phyloP scores from a whole-genome alignment of 2,888 invertebrate genomes.

The Lycaena phlaeas region DNA sequence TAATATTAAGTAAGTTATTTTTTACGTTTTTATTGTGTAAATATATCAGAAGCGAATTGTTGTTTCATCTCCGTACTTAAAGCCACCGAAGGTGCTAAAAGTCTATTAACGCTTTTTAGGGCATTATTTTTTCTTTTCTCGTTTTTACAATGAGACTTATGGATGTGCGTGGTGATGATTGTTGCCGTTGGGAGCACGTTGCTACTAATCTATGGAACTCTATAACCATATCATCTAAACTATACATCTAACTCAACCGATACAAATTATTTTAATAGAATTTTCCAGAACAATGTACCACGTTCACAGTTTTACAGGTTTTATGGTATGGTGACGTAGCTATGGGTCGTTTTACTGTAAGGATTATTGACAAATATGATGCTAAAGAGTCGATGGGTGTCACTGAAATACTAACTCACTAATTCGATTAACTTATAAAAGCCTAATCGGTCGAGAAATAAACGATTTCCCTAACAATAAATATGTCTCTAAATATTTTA shows the following conservation, averaged over 20 bases:
- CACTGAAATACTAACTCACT: not conserved
- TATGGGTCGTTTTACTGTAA: slow-evolving; percentile 40
- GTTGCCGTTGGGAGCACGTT: slow-evolving; percentile 11
- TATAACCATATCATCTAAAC: slow-evolving; percentile 20
- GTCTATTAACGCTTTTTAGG: slow-evolving; percentile 67
- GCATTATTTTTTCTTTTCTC: slow-evolving; percentile 37
- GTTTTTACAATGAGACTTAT: slow-evolving; percentile 28
- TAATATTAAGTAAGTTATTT: slow-evolving; percentile 74
- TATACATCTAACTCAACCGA: slow-evolving; percentile 17
- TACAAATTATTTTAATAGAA: slow-evolving; percentile 24
- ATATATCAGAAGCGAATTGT: slow-evolving; percentile 63
- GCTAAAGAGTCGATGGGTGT: not conserved
- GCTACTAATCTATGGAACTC: slow-evolving; percentile 11
- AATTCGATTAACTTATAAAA: too few relatives aligned
- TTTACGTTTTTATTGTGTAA: slow-evolving; percentile 72
- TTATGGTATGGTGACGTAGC: slow-evolving; percentile 24
- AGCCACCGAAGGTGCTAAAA: slow-evolving; percentile 69
- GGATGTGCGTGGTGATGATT: slow-evolving; percentile 26
- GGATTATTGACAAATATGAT: slow-evolving; percentile 18
- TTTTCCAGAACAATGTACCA: slow-evolving; percentile 21
- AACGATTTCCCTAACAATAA: too few relatives aligned
- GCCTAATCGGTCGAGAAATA: too few relatives aligned
- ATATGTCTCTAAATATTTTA: too few relatives aligned
- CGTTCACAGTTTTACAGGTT: slow-evolving; percentile 22
- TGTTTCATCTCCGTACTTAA: slow-evolving; percentile 57